Base-by-base conservation (phyloP, 1,140 invertebrate species). In the Atta colombica region DNA sequence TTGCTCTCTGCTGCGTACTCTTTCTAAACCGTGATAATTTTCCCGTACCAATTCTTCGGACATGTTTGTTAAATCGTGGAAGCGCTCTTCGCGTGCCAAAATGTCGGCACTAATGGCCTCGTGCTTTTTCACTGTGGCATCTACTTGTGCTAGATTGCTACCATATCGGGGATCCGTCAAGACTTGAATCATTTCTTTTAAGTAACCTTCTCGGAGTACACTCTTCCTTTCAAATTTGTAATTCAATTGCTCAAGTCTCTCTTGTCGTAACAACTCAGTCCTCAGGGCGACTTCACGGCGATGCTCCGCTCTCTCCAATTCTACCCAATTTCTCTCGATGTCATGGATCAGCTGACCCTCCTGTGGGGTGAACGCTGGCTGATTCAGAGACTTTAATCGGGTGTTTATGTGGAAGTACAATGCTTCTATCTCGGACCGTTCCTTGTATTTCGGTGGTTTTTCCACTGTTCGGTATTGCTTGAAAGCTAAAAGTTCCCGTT, bases 21-120 rank as follows among this genome's bases (percentile, higher is more conserved):
- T 96, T 84, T 98, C 98, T 71, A 98, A 97, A 16, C 97, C 97
- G 93, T 99, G 98, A 94, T 99, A 99, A 89, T 98, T 98, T 95
- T 99, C 99, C 60, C 97, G 96, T 2, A 99, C 97, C 60, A 99
- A 95, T 93, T 99, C 99, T 74, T 98, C 97, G 0, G 98, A 98
- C 98, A 99, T 99, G 87, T 97, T 97, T 0, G 97, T 98, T 85
- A 99, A 96, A 94, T 99, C 98, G 90, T 98, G 97, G 94, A 99
- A 99, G 10, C 99, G 96, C 93, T 99, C 99, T 93, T 99, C 98
- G 93, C 99, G 96, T 5, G 99, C 98, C 51, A 99, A 95, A 86
- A 99, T 99, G 93, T 99, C 99, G 0, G 99, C 99, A 90, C 98
- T 98, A 72, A 99, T 99, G 28, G 99, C 99, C 95, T 99, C 99